Conservation (phyloP, 2,888 invertebrate genomes). For the Synergus umbraculus region DNA sequence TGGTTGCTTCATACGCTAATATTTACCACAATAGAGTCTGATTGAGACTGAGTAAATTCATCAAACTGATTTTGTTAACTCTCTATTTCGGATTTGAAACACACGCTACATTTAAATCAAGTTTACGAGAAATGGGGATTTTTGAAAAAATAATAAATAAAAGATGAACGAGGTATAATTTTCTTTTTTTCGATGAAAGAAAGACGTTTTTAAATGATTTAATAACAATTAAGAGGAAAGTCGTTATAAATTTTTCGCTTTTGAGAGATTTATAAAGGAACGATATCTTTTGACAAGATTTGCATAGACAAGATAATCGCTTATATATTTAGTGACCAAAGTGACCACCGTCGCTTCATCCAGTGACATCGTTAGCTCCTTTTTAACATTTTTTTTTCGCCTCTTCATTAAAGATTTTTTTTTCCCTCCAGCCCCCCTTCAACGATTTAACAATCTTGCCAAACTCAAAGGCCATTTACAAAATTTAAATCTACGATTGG, state of each 20-base stretch:
- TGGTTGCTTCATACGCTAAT: conserved; percentile 30
- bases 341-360: conserved; percentile 48
- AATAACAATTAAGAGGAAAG: too few species aligned
- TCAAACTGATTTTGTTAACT: not conserved
- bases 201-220: too few species aligned
- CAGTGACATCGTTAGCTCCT: conserved; percentile 62
- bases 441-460: not conserved
- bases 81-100: not conserved
- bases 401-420: conserved; percentile 45
- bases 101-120: not conserved
- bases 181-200: too few species aligned
- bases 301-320: not conserved
- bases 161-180: not conserved
- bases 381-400: conserved; percentile 56
- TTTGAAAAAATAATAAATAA: not conserved
- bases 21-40: conserved; percentile 37
- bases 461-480: too few species aligned
- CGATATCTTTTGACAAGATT: not conserved
- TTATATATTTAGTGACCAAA: conserved; percentile 46
- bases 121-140: not conserved
- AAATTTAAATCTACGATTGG: too few species aligned
- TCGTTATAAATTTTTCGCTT: not conserved
- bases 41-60: conserved; percentile 9
- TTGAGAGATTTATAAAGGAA: not conserved
- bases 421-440: not conserved